These are phyloP conservation scores for Xerus inauris DNA, from an alignment of 2,113 vertebrate genomes.

Conservation along the genomic window DNA sequence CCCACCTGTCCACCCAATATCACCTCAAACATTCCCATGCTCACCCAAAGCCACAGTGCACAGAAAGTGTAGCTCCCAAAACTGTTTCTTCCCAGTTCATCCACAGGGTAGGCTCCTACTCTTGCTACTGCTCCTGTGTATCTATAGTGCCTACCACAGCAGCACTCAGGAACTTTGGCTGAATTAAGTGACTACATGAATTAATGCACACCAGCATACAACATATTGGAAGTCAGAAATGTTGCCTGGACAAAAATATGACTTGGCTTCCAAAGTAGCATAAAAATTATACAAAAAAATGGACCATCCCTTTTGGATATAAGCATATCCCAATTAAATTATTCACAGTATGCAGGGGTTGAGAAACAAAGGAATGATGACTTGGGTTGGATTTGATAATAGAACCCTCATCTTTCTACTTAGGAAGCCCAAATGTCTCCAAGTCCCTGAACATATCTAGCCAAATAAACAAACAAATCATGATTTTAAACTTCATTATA, in stretches of 20 bases:
- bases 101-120: neutral
- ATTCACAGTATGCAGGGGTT: neutral
- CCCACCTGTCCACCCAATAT: neutral
- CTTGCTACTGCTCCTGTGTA: neutral
- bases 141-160: neutral
- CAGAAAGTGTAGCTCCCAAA: neutral
- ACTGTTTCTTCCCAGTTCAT: neutral
- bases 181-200: constrained; percentile 17
- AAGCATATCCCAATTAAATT: constrained; percentile 13
- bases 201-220: neutral
- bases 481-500: neutral
- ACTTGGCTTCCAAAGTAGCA: neutral
- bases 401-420: neutral
- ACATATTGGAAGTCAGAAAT: neutral
- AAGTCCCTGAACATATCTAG: neutral
- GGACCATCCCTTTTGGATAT: neutral
- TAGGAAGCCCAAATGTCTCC: neutral
- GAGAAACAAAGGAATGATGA: neutral
- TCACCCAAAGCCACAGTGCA: neutral
- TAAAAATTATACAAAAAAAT: constrained; percentile 20
- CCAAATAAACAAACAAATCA: neutral
- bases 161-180: neutral
- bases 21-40: neutral
- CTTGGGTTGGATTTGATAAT: neutral
- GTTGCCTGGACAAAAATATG: neutral